Evolutionary conservation across 2,888 invertebrate genomes (phyloP), one percentile per base, ranked within the genome.

Genomic region (Perizoma affinitatum): DNA sequence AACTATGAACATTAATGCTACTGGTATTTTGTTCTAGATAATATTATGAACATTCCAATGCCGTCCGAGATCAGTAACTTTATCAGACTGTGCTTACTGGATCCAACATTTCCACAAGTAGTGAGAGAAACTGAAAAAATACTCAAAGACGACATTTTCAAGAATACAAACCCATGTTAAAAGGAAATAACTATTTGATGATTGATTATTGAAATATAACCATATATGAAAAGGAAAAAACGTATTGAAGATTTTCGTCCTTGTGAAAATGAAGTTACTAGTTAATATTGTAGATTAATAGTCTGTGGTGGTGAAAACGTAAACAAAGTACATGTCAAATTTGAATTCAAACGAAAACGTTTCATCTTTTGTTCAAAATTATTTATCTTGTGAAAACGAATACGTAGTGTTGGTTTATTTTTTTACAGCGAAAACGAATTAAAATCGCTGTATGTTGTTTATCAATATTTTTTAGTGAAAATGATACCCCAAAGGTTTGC

Each of bases 41-140:
- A 5, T 44, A 9, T 33, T 44, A 9, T 33, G 10, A 49, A 46
- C 43, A 36, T 43, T 7, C 55, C 60, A 4, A 22, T 82, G n/a
- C 84, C 87, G 7, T 41, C 62, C 10, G 68, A 76, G 4, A 84
- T 79, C 46, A 72, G 58, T 4, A 78, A 80, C 61, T 90, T 90
- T 65, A 71, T 89, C 1, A 88, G 83, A 66, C 43, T 89, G 5
- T 88, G 89, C 67, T 63, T 91, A 33, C 55, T 90, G 11, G 91
- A 91, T 68, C 91, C 91, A n/a, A 67, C 62, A 2, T 89, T 90
- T 67, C 84, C 85, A 0, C 68, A 80, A 65, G 40, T 84, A 4
- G 76, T 91, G 6, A 48, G 65, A 42, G 80, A 86, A 74, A 80
- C 83, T n/a, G 80, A 85, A 65, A 78, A 80, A 60, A 68, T 84